phyloP scores from a whole-genome alignment of 2,113 vertebrate genomes.

The Proteles cristata region DNA sequence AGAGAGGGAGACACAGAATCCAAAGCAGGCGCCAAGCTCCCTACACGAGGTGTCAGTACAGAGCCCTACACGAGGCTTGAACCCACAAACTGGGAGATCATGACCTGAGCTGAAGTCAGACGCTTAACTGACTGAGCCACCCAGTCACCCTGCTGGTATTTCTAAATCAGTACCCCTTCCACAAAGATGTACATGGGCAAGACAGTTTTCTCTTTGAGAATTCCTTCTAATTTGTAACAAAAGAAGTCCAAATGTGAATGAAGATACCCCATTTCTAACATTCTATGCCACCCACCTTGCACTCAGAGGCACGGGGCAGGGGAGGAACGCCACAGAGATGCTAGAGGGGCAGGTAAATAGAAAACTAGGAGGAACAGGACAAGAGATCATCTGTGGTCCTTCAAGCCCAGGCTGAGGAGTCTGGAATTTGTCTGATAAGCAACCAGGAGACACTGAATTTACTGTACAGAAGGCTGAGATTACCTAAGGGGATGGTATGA shows the following conservation, averaged over 20 bases:
- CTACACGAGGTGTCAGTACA: too few relatives aligned
- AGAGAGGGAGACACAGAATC: too few relatives aligned
- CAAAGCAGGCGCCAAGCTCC: too few relatives aligned
- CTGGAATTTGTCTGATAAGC: neutral
- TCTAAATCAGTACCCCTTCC: neutral
- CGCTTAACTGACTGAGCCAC: too few relatives aligned
- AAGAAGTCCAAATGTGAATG: neutral
- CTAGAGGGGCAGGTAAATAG: too few relatives aligned
- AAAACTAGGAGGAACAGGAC: accelerated
- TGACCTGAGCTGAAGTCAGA: too few relatives aligned
- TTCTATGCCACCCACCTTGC: neutral
- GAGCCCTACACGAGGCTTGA: too few relatives aligned
- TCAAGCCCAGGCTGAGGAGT: neutral
- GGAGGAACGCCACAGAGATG: neutral
- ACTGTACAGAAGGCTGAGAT: neutral
- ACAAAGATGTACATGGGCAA: neutral
- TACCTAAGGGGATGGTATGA: neutral
- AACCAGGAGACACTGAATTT: neutral
- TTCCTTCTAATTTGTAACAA: neutral
- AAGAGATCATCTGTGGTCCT: neutral
- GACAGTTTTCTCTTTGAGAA: neutral
- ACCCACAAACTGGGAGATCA: too few relatives aligned
- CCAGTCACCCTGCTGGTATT: neutral
- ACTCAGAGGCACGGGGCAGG: neutral
- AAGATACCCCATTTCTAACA: neutral